A percentile compares a stretch with the other conserved stretches of the same genome.
Evolutionary conservation across 2,797 vertebrate genomes (phyloP).

Genomic region (Hyperoplus lanceolatus): DNA sequence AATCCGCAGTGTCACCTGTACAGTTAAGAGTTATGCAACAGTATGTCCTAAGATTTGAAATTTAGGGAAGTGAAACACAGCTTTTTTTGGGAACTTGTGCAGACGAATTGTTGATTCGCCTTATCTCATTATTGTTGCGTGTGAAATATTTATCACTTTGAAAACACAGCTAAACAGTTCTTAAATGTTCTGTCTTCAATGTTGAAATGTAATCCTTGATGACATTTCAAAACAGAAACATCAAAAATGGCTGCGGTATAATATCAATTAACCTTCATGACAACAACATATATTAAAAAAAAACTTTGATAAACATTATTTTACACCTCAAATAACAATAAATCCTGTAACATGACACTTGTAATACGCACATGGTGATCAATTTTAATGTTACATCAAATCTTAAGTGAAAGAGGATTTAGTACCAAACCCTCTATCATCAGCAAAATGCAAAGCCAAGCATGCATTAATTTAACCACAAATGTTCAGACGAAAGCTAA

Average conservation of each 20-base stretch:
- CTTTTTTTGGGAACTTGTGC: background rate
- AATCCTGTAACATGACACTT: background rate
- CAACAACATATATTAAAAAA: background rate
- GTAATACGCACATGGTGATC: background rate
- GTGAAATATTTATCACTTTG: background rate
- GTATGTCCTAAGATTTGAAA: too few relatives aligned
- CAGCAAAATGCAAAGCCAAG: constrained; percentile 16
- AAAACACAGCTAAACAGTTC: background rate
- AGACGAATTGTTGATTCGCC: background rate
- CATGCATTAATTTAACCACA: background rate
- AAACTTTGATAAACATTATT: background rate
- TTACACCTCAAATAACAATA: background rate
- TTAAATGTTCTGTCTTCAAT: background rate
- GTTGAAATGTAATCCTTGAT: background rate
- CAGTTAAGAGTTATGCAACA: background rate
- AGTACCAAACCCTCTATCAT: background rate
- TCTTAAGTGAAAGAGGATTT: background rate
- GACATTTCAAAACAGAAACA: background rate
- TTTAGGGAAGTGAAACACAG: background rate
- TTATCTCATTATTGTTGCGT: background rate
- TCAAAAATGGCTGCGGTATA: background rate
- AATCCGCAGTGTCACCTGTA: background rate
- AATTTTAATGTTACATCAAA: background rate
- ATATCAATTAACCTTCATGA: background rate
- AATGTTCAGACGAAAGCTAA: background rate